Base-by-base conservation (phyloP, 2,888 invertebrate species). In the Antheraea yamamai region DNA sequence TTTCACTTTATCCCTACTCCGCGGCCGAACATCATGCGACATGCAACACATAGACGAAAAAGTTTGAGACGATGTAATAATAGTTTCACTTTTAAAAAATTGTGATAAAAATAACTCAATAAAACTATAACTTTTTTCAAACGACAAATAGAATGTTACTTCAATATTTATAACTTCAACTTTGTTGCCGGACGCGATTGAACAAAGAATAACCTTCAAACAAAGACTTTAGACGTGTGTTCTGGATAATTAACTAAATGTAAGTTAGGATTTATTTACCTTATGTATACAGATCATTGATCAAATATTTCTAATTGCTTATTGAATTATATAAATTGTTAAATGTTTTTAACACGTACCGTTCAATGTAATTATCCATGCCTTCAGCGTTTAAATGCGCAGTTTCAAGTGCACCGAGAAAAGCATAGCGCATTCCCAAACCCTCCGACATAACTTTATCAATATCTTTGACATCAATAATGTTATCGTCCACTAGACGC, bases 361-460 rank as follows among this genome's bases (percentile, higher is more conserved):
- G 95, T 83, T 96, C 96, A 76, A 96, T 95, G 77, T 96, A 96
- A 79, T 93, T 96, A 75, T 91, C 85, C 95, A 95, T 96, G 93
- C 98, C 98, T 91, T 98, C 98, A 18, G 99, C 99, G 89, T 99
- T 99, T 77, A 99, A 95, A 91, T 99, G 99, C 0, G 98, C 98
- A 0, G 98, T 98, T 95, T 99, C 99, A 79, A 99, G 93, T 0
- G 98, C 97, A 4, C 99, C 99, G 77, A 99, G 95, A 93, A 99
- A 99, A 12, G 99, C 99, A 88, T 99, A 99, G 73, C 99, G 96
- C 96, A 98, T 97, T 18, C 99, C 99, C 64, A 99, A 96, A 16
- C 99, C 99, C 87, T 98, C 98, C 0, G 97, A 97, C 96, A 99
- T 99, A 0, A 99, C 98, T 83, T 97, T 97, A 86, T 99, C 99